These are phyloP conservation scores for Fulica atra DNA, from an alignment of 2,113 vertebrate genomes.

Conservation along the genomic window DNA sequence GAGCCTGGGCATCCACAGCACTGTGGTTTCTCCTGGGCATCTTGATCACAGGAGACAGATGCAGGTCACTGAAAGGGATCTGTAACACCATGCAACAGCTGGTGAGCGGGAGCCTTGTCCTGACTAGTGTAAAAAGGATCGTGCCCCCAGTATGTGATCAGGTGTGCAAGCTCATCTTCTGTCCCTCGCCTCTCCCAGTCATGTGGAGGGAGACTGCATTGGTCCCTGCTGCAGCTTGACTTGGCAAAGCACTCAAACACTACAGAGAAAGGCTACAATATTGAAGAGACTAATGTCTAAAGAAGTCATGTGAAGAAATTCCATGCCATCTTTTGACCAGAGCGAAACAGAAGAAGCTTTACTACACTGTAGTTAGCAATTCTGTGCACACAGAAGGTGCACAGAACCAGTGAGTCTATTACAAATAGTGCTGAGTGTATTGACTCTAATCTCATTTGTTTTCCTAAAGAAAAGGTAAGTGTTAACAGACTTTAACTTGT, in stretches of 20 bases:
- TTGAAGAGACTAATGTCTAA: not conserved
- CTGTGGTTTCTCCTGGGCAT: not conserved
- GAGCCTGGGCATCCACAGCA: not conserved
- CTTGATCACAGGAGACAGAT: not conserved
- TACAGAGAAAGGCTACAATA: not conserved
- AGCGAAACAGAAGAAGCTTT: not conserved
- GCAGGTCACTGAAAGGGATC: not conserved
- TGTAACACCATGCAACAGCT: not conserved
- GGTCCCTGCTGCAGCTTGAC: not conserved
- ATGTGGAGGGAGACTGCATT: accelerated
- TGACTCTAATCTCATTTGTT: not conserved
- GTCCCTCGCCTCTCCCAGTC: not conserved
- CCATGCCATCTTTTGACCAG: not conserved
- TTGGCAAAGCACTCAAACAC: not conserved
- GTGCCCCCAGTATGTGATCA: not conserved
- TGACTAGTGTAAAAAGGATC: not conserved
- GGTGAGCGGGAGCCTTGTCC: not conserved
- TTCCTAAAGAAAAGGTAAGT: conserved; percentile 7
- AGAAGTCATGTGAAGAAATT: not conserved
- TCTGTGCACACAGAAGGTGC: not conserved
- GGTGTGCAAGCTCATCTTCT: not conserved
- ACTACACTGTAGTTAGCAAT: not conserved
- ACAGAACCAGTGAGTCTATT: not conserved
- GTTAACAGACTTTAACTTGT: not conserved
- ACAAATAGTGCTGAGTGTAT: not conserved